Conservation (phyloP, 2,797 vertebrate genomes). For the Pteropus rufus region DNA sequence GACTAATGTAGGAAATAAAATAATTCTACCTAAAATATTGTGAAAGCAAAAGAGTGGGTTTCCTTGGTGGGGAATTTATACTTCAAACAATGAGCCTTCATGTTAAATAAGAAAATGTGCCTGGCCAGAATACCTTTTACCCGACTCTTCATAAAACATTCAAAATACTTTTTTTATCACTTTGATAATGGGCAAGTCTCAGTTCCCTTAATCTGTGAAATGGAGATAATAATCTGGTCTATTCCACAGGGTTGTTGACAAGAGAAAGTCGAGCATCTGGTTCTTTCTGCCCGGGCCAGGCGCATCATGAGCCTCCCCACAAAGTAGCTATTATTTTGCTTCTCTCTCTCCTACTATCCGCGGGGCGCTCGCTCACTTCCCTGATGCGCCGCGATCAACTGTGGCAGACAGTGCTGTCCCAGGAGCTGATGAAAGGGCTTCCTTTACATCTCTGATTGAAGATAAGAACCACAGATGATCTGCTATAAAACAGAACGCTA, state of each 20-base stretch:
- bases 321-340: not conserved
- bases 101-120: not conserved
- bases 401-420: not conserved
- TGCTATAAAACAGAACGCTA: not conserved
- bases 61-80: not conserved
- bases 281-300: not conserved
- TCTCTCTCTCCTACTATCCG: not conserved
- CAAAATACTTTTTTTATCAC: not conserved
- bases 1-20: not conserved
- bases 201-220: not conserved
- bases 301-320: not conserved
- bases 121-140: not conserved
- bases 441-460: not conserved
- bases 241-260: not conserved
- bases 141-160: not conserved
- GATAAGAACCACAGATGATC: conserved; percentile 16
- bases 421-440: not conserved
- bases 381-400: not conserved
- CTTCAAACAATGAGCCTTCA: not conserved
- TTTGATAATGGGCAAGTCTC: not conserved
- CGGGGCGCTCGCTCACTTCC: not conserved
- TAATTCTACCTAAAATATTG: not conserved
- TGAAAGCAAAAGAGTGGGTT: not conserved
- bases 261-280: not conserved
- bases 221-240: not conserved